These are phyloP conservation scores for Paracentrotus lividus DNA, from an alignment of 53 echinoderm and acorn worm species.

Conservation along the genomic window DNA sequence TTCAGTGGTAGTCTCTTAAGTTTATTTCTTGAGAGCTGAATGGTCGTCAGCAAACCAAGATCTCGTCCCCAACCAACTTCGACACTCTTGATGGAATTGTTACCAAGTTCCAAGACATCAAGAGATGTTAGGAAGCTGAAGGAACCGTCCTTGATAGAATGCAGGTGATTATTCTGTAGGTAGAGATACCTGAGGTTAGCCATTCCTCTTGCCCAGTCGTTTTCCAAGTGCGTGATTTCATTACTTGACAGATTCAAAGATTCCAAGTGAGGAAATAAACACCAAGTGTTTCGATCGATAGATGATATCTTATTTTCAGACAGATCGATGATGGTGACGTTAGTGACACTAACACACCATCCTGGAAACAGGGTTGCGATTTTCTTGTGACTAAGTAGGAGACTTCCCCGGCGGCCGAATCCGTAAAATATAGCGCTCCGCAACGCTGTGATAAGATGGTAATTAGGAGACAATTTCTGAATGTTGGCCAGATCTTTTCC, in stretches of 20 bases:
- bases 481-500: not conserved
- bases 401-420: not conserved
- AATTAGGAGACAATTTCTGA: not conserved
- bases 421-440: not conserved
- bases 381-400: not conserved
- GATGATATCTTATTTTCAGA: not conserved
- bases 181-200: not conserved
- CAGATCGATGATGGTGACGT: not conserved
- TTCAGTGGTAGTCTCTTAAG: not conserved
- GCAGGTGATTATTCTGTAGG: not conserved
- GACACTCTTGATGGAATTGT: not conserved
- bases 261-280: not conserved
- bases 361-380: not conserved
- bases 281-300: not conserved
- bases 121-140: constrained; percentile 13
- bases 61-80: constrained; percentile 1
- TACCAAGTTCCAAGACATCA: not conserved
- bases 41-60: not conserved
- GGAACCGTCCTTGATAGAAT: not conserved
- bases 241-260: not conserved
- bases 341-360: not conserved
- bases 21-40: not conserved
- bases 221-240: not conserved
- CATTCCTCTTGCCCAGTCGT: not conserved
- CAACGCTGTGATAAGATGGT: not conserved